These are phyloP conservation scores for Carassius gibelio DNA, from an alignment of 2,113 vertebrate genomes.

Conservation along the genomic window DNA sequence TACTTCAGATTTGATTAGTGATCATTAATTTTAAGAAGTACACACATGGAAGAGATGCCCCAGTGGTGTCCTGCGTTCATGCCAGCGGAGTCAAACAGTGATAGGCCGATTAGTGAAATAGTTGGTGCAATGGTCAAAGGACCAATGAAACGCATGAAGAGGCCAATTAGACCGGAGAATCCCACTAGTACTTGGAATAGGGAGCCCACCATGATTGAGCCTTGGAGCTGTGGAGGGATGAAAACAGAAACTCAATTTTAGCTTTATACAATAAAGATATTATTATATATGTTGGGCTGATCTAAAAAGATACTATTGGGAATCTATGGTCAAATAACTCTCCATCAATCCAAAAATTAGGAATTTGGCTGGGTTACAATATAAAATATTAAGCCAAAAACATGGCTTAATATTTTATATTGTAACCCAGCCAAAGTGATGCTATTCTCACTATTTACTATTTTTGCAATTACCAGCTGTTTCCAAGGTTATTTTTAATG, in stretches of 20 bases:
- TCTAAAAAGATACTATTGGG: background rate
- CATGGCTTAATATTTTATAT: too few species aligned
- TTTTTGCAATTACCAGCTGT: background rate
- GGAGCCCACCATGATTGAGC: conserved; percentile 90
- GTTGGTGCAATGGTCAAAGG: conserved; percentile 96
- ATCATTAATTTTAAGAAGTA: conserved; percentile 35
- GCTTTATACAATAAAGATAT: background rate
- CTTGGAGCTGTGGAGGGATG: conserved; percentile 81
- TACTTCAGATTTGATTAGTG: background rate
- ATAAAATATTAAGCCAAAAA: background rate
- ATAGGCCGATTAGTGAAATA: conserved; percentile 89
- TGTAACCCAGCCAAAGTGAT: background rate
- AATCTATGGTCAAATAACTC: background rate
- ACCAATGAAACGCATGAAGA: conserved; percentile 92
- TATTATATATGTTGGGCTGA: background rate
- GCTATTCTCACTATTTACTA: background rate
- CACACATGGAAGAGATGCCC: conserved; percentile 89
- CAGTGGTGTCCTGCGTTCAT: conserved; percentile 87
- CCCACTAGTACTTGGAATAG: conserved; percentile 91
- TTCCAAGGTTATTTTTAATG: background rate
- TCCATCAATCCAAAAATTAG: background rate
- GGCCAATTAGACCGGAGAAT: conserved; percentile 92
- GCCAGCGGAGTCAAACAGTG: conserved; percentile 87
- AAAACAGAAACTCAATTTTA: background rate
- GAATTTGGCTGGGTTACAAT: background rate